Conservation (phyloP, 2,113 vertebrate species). For the Xiphophorus maculatus region DNA sequence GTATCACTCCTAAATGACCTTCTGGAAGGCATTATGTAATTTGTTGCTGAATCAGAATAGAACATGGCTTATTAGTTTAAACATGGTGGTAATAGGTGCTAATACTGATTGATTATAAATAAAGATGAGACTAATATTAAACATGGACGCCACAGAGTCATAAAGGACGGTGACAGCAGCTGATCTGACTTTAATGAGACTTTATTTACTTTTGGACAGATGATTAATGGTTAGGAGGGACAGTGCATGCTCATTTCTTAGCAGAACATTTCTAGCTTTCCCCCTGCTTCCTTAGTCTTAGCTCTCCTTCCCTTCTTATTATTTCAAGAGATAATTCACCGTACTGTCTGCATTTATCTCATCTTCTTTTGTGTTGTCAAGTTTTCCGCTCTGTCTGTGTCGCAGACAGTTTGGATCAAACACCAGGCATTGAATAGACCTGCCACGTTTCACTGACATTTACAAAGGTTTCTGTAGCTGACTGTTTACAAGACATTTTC, state of each 20-base stretch:
- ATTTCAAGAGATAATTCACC: constrained; percentile 44
- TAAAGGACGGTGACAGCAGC: constrained; percentile 40
- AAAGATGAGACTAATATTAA: constrained; percentile 28
- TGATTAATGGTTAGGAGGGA: constrained; percentile 25
- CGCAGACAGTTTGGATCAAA: constrained; percentile 46
- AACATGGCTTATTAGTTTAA: not conserved
- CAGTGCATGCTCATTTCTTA: constrained; percentile 27
- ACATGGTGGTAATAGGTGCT: constrained; percentile 26
- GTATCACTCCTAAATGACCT: constrained; percentile 1
- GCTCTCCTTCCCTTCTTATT: constrained; percentile 26
- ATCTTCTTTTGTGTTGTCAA: constrained; percentile 34
- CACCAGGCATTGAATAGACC: constrained; percentile 36
- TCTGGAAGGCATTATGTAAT: constrained; percentile 33
- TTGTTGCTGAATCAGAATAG: constrained; percentile 57
- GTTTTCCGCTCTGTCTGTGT: constrained; percentile 73
- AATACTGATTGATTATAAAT: constrained; percentile 49
- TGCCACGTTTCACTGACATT: constrained; percentile 66
- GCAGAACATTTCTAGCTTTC: constrained; percentile 21
- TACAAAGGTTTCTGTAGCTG: constrained; percentile 57
- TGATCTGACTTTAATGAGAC: constrained; percentile 61
- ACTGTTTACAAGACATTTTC: constrained; percentile 54
- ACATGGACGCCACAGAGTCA: not conserved
- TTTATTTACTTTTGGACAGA: constrained; percentile 46
- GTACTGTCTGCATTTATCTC: constrained; percentile 21
- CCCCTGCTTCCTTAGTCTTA: constrained; percentile 21